These are phyloP conservation scores for Eleutherodactylus coqui DNA, from an alignment of 2,797 vertebrate genomes.

Conservation along the genomic window DNA sequence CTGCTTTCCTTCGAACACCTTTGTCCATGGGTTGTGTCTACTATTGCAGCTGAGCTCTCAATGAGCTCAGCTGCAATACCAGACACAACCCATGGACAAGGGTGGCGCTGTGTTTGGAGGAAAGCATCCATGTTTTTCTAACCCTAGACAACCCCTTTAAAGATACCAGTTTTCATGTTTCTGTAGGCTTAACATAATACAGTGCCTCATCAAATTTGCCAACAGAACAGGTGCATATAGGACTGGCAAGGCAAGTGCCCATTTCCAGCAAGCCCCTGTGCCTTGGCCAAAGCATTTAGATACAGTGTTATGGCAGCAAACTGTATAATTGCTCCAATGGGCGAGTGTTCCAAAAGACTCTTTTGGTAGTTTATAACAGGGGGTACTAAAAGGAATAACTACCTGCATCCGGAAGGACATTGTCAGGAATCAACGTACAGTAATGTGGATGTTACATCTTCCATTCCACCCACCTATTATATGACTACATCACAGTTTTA, in stretches of 20 bases:
- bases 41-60: too few relatives aligned
- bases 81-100: too few relatives aligned
- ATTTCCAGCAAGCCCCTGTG: background rate
- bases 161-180: background rate
- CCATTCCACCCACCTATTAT: background rate
- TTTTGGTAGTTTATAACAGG: background rate
- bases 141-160: background rate
- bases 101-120: too few relatives aligned
- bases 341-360: background rate
- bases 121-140: too few relatives aligned
- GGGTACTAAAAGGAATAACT: background rate
- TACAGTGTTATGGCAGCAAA: too few relatives aligned
- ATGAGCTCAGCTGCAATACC: too few relatives aligned
- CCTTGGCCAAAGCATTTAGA: background rate
- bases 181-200: background rate
- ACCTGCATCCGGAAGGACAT: background rate
- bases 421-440: background rate
- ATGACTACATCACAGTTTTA: background rate
- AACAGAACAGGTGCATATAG: background rate
- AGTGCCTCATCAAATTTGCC: background rate
- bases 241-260: background rate
- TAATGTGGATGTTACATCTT: background rate
- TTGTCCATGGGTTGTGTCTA: too few relatives aligned
- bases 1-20: too few relatives aligned
- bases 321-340: background rate